Base-by-base conservation (phyloP, 2,113 vertebrate genomes). In the Brachionichthys hirsutus region DNA sequence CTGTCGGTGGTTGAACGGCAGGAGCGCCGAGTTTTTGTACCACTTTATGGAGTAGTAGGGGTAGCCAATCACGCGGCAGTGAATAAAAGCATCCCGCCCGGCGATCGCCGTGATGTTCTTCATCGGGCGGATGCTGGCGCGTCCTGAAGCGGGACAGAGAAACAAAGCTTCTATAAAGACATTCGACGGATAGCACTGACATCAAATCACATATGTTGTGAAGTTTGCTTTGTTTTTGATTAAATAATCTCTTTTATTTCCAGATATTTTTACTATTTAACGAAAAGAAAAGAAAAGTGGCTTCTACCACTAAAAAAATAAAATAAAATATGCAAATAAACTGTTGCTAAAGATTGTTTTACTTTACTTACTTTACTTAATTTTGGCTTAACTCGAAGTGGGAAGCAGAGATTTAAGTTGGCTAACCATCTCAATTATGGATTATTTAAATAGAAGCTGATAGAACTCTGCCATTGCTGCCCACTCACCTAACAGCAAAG, bases 11-110 rank as follows among this genome's bases (percentile, higher is more conserved):
- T 99, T 99, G 67, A 98, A 99, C 0, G 97, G 97, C 13, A 99
- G 91, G 78, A 98, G 89, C 2, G 95, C 95, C 0, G 95, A 96
- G 82, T 98, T 96, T 91, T 98, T 98, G 88, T 97, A 98, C 97
- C 97, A 99, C 78, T 98, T 98, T 85, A 99, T 98, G 82, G 97
- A 99, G 87, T 99, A 99, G 68, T 98, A 98, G 0, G 97, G 97
- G 55, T 99, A 99, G 68, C 97, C 97, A 4, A 99, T 98, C 52
- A 99, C 96, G 0, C 96, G 94, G 40, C 97, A 99, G 89, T 99
- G 97, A 55, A 99, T 94, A 41, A 95, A 99, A 1, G 95, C 97
- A 73, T 99, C 97, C 67, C 96, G 90, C 11, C 97, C 97, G 0
- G 94, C 97, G 48, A 98, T 97, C 19, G 97, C 97, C 17, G 97